Conservation (phyloP, 2,113 vertebrate species). For the Chamaetylas fuelleborni region DNA sequence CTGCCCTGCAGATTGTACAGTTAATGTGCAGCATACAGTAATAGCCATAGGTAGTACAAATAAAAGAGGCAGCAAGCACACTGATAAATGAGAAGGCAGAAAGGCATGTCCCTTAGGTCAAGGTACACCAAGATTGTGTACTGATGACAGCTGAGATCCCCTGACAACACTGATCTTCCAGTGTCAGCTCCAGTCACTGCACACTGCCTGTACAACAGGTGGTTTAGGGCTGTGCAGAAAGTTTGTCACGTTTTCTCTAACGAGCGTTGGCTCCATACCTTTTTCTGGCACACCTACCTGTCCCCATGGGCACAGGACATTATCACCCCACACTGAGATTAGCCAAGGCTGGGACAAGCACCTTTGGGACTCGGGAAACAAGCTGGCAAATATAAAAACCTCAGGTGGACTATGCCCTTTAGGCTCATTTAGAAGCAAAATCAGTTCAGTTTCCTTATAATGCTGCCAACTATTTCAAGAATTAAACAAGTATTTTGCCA, state of each 20-base stretch:
- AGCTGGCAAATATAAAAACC: not conserved
- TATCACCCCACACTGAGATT: not conserved
- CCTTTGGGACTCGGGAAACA: not conserved
- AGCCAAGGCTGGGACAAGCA: not conserved
- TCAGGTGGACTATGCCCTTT: not conserved
- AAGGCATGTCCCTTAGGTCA: not conserved
- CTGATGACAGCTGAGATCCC: not conserved
- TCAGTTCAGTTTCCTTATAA: not conserved
- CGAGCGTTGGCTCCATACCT: fast-evolving
- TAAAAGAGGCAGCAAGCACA: not conserved
- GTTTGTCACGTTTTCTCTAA: not conserved
- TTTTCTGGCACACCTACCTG: not conserved
- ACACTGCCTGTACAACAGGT: not conserved
- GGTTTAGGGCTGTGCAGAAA: not conserved
- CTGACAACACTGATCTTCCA: not conserved
- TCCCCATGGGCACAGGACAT: not conserved
- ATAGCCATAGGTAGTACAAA: not conserved
- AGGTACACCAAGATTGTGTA: not conserved
- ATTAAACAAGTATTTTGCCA: not conserved
- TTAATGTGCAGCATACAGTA: not conserved
- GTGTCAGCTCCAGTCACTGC: not conserved
- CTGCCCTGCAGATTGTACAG: not conserved
- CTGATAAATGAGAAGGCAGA: not conserved
- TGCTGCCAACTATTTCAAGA: not conserved
- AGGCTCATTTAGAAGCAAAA: not conserved